Base-by-base conservation (phyloP, 1,140 invertebrate genomes). In the Acromyrmex charruanus region DNA sequence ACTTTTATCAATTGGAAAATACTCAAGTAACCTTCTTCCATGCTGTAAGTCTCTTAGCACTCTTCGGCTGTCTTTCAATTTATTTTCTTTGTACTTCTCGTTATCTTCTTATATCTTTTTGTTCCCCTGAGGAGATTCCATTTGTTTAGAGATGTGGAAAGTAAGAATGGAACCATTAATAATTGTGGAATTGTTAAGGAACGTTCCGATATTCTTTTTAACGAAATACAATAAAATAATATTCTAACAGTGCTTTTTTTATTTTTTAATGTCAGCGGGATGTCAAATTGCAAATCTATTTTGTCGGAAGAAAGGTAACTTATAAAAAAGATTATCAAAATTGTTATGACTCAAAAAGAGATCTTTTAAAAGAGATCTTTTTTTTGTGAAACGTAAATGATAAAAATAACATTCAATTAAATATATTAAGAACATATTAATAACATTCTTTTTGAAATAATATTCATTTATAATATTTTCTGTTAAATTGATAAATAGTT, bases 91-190 rank as follows among this genome's bases (percentile, higher is more conserved):
- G 49, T 58, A 39, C 51, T 39, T 39, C 16, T 53, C 49, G 44
- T 69, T 55, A 81, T 28, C 51, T 58, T 72, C 21, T 81, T 81
- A 71, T 58, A 71, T 72, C 66, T 68, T 71, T 44, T 35, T 53
- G n/a, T 25, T 68, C 28, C 18, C n/a, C 25, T 39, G 31, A 81
- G 31, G 16, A 21, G 49, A 71, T 71, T 81, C 66, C 25, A 55
- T 21, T 81, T 25, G 31, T 31, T 81, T 39, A 69, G 35, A 69
- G 53, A 81, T 3, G 49, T 18, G n/a, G 4, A 18, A 81, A 31
- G 65, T 21, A 39, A 81, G 66, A 81, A 55, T 71, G 16, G 49
- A 55, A 55, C 49, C 14, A 71, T 55, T 81, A 81, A 81, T 69
- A 71, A 80, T 35, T 25, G n/a, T 49, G 16, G 74, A 7, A 35